phyloP scores from a whole-genome alignment of 2,888 invertebrate species.

The Coecobrya sp. region DNA sequence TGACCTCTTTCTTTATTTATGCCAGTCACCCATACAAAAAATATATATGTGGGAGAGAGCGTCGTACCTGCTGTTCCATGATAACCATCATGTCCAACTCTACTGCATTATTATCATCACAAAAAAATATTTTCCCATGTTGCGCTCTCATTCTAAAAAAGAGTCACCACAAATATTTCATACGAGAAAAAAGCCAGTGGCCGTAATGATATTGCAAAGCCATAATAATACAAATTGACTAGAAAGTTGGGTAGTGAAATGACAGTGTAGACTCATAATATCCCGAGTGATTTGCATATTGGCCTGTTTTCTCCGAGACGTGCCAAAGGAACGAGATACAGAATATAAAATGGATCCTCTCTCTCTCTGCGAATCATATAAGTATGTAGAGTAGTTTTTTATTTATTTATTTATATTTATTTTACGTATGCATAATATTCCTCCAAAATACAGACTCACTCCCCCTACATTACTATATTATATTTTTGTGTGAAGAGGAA shows the following conservation, averaged over 20 bases:
- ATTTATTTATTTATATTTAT: neutral
- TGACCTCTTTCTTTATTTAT: constrained; percentile 4
- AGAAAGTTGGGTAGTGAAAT: neutral
- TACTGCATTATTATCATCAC: neutral
- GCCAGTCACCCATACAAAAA: neutral
- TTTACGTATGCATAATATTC: constrained; percentile 6
- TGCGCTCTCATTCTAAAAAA: neutral
- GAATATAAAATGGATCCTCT: too few relatives aligned
- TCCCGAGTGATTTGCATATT: constrained; percentile 25
- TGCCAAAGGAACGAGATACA: neutral
- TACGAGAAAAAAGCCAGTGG: too few relatives aligned
- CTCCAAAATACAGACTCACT: too few relatives aligned
- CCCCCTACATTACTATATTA: too few relatives aligned
- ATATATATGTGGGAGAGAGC: neutral
- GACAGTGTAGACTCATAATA: neutral
- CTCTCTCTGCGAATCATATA: neutral
- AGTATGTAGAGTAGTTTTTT: neutral
- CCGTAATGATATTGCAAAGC: constrained; percentile 27
- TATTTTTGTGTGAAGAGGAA: neutral
- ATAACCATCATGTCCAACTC: neutral
- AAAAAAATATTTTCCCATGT: neutral
- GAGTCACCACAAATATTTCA: too few relatives aligned
- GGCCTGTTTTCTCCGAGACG: constrained; percentile 18
- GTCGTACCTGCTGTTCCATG: neutral
- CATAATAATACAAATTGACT: constrained; percentile 44